Percentiles rank a stretch among this genome's conserved stretches.
Conservation (phyloP, 2,797 vertebrate genomes). For the Tragopan temminckii region DNA sequence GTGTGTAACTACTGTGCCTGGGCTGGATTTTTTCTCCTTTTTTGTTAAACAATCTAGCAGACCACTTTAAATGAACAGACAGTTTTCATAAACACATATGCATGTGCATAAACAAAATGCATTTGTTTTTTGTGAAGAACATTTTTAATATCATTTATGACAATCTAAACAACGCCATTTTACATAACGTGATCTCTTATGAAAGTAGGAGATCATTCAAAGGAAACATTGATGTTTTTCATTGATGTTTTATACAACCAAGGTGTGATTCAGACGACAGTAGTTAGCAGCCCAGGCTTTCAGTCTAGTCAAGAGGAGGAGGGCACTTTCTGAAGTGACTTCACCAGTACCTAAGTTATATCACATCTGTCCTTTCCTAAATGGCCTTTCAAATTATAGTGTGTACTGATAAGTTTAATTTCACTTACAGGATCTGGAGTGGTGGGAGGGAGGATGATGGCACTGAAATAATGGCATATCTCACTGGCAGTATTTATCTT, state of each 20-base stretch:
- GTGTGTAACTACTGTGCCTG: background rate
- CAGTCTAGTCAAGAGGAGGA: background rate
- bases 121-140: background rate
- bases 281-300: background rate
- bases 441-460: accelerated
- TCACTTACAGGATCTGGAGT: background rate
- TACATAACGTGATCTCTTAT: background rate
- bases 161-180: background rate
- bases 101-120: background rate
- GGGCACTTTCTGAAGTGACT: background rate
- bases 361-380: background rate
- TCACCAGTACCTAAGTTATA: background rate
- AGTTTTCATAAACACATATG: background rate
- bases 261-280: background rate
- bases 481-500: background rate
- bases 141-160: background rate
- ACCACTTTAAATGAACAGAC: background rate
- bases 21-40: background rate
- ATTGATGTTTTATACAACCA: background rate
- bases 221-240: background rate
- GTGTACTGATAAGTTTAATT: background rate
- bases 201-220: background rate
- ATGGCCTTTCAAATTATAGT: background rate
- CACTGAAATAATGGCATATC: background rate
- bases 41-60: background rate